Base-by-base conservation (phyloP, 2,888 invertebrate genomes). In the Rhamnusium bicolor region DNA sequence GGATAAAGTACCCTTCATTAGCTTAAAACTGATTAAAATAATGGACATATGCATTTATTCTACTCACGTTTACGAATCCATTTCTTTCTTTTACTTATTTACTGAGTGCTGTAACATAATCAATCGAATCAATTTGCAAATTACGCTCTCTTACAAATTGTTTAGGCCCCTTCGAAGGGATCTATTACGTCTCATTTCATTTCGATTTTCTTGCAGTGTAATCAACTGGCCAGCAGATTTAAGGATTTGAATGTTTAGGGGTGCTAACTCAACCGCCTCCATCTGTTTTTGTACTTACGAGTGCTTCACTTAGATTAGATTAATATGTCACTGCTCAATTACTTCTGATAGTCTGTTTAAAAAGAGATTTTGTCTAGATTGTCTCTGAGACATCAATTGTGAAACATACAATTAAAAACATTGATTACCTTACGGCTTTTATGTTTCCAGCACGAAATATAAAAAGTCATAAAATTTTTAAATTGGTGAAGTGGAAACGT, bases 121-220 rank as follows among this genome's bases (percentile, higher is more conserved):
- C 84, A 83, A 83, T 83, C 80, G 80, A 82, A 79, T 84, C 84
- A 85, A 85, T 85, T 85, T 85, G 84, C 84, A 85, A 85, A 85
- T 85, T 81, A 84, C 82, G 83, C 78, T 79, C 71, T 73, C 62
- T 74, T 74, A 77, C 80, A 78, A 75, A 79, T 80, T 73, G 74
- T 47, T 69, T 66, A 60, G 63, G 71, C 73, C 77, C 74, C 70
- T 73, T 63, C 66, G 67, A 46, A 49, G 62, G 75, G 66, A 69
- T 77, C 79, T 77, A 82, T 83, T 84, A 83, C 80, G 81, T 82
- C 83, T 80, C 82, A 80, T 82, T 83, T 81, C 81, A 81, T 82
- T 82, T 72, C 81, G 81, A 81, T 82, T 82, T 80, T 82, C 82
- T 79, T 80, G 79, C 76, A 77, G 79, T 80, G 81, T 77, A 82